Evolutionary conservation across 2,888 invertebrate genomes (phyloP).

Genomic region (Ernsta delagoae): DNA sequence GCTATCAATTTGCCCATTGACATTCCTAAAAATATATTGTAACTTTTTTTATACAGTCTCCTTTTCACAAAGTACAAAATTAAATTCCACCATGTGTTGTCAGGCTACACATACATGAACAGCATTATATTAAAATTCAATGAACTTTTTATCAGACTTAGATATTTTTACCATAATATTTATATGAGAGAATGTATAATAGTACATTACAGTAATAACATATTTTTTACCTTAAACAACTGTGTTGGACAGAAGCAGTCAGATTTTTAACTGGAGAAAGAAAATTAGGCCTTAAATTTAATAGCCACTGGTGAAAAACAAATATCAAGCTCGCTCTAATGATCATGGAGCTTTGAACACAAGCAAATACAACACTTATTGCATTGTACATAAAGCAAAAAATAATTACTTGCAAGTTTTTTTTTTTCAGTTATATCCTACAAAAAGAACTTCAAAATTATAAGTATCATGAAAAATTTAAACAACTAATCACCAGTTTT

Average conservation of each 20-base stretch:
- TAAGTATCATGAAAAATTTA: too few relatives aligned
- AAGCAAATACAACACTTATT: too few relatives aligned
- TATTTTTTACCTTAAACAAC: slow-evolving; percentile 11
- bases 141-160: slow-evolving; percentile 27
- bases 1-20: too few relatives aligned
- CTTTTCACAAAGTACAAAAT: too few relatives aligned
- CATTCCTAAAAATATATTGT: too few relatives aligned
- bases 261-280: slow-evolving; percentile 15
- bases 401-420: too few relatives aligned
- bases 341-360: too few relatives aligned
- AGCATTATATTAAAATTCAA: slow-evolving; percentile 20
- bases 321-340: too few relatives aligned
- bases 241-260: slow-evolving; percentile 32
- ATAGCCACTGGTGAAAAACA: not conserved
- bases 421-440: too few relatives aligned
- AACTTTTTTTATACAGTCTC: too few relatives aligned
- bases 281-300: slow-evolving; percentile 26
- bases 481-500: not conserved
- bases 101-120: slow-evolving; percentile 4
- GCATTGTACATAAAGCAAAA: too few relatives aligned
- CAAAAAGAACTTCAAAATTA: too few relatives aligned
- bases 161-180: slow-evolving; percentile 11
- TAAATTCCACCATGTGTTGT: slow-evolving; percentile 13
- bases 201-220: slow-evolving; percentile 16
- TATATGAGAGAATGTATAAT: slow-evolving; percentile 7